Base-by-base conservation (phyloP, 2,113 vertebrate species). In the Pagrus major region DNA sequence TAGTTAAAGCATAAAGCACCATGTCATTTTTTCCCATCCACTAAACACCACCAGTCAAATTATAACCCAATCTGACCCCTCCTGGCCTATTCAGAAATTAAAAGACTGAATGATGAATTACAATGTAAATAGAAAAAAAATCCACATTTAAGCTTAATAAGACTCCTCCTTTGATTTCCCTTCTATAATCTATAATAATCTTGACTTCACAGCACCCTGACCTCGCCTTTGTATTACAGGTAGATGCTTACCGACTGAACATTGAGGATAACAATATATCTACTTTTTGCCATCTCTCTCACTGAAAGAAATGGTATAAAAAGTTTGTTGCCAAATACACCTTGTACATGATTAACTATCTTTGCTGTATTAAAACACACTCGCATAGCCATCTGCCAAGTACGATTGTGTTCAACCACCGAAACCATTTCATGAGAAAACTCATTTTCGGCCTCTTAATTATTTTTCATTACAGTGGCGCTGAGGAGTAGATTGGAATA, bases 381-480 rank as follows among this genome's bases (percentile, higher is more conserved):
- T 94, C 18, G 14, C 88, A 92, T 94, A 96, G 94, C 96, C 95
- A 96, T 97, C 97, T 98, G 97, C 96, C 96, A 97, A 96, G 95
- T 95, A 94, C 94, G 94, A 98, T 98, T 97, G 96, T 97, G 95
- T 96, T 96, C 96, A 96, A 96, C 95, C 95, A 95, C 95, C 91
- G 94, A 98, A 97, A 96, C 96, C 96, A 96, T 97, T 97, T 97
- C 96, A 97, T 96, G 96, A 96, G 96, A 98, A 98, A 98, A 98
- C 96, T 97, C 96, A 98, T 98, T 98, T 98, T 98, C 96, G 95
- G 94, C 91, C 95, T 97, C 96, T 96, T 98, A 99, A 99, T 99
- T 98, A 98, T 99, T 98, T 99, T 98, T 96, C 96, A 98, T 98
- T 98, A 98, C 94, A 95, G 95, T 95, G 95, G 95, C 93, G 95